Conservation (phyloP, 2,888 invertebrate species). For the Merodon equestris region DNA sequence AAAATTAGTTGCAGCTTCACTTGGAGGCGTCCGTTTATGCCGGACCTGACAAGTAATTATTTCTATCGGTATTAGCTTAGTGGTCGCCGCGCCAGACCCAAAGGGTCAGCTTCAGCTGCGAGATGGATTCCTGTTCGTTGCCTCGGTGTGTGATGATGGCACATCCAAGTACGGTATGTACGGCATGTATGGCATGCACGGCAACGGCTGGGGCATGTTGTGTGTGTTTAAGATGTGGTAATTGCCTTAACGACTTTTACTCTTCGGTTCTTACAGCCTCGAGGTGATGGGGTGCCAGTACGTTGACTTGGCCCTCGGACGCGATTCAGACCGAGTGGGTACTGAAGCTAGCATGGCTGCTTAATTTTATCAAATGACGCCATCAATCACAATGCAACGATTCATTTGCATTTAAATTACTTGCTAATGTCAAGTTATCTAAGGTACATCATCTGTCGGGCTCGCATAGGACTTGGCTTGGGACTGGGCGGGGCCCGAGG, state of each 20-base stretch:
- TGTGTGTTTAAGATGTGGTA: conserved; percentile 69
- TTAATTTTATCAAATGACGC: conserved; percentile 74
- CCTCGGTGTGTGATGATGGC: not conserved
- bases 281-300: conserved; percentile 67
- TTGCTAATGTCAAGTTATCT: conserved; percentile 78
- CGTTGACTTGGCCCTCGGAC: conserved; percentile 66
- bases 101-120: conserved; percentile 44
- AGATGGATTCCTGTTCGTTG: conserved; percentile 46
- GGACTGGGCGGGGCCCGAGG: not conserved
- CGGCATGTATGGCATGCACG: not conserved
- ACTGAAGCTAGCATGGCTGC: conserved; percentile 65
- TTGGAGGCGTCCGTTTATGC: conserved; percentile 69
- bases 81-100: conserved; percentile 56
- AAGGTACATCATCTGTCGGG: conserved; percentile 76
- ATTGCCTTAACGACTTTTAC: conserved; percentile 69
- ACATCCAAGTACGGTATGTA: not conserved
- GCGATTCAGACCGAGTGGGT: no score
- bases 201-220: conserved; percentile 41
- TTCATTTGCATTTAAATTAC: conserved; percentile 79
- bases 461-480: not conserved
- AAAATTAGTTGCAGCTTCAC: conserved; percentile 68
- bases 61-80: conserved; percentile 69
- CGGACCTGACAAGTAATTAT: conserved; percentile 69
- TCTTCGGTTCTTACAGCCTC: conserved; percentile 64
- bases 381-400: conserved; percentile 75